Evolutionary conservation across 1,140 invertebrate genomes (phyloP).

Genomic region (Ceratitis capitata): DNA sequence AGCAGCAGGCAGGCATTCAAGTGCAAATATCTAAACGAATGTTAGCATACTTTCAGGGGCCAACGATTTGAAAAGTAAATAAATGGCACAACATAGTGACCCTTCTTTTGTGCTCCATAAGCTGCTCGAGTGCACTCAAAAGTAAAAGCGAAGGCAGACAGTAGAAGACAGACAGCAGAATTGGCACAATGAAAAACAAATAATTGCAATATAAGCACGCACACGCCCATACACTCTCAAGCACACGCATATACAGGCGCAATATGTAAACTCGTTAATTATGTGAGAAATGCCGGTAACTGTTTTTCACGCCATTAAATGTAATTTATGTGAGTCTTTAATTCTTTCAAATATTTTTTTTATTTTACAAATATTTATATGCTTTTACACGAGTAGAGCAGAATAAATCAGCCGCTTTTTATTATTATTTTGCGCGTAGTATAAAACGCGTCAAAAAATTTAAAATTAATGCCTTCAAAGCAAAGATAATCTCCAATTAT

Average conservation of each 20-base stretch:
- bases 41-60: not conserved
- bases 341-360: not conserved
- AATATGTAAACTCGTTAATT: conserved; percentile 35
- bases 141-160: not conserved
- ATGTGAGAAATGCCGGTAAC: conserved; percentile 33
- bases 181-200: not conserved
- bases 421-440: not conserved
- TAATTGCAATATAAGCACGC: not conserved
- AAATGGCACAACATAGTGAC: too few species aligned
- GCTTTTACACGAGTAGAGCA: not conserved
- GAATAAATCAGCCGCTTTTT: not conserved
- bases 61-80: not conserved
- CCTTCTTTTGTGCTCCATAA: not conserved
- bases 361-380: not conserved
- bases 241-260: not conserved
- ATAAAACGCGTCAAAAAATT: not conserved
- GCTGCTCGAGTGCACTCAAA: not conserved
- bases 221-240: not conserved
- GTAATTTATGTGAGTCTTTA: conserved; percentile 38
- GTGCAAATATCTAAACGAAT: not conserved
- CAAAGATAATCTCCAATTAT: not conserved
- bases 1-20: not conserved
- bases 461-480: not conserved
- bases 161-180: not conserved
- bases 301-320: conserved; percentile 39